Base-by-base conservation (phyloP, 2,888 invertebrate species). In the Chloroclystis v-ata region DNA sequence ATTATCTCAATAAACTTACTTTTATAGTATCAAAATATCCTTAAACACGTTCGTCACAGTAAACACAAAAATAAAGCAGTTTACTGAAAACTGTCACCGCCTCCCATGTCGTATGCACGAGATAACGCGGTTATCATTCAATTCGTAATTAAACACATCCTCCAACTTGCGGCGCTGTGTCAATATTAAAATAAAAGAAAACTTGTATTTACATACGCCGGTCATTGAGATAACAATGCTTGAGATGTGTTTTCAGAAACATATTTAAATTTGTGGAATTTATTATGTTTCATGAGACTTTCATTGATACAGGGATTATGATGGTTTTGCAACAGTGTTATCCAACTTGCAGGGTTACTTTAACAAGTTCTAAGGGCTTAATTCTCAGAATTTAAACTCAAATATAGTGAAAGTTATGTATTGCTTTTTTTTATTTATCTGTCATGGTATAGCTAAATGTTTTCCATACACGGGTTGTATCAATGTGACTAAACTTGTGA, bases 71-170 rank as follows among this genome's bases (percentile, higher is more conserved):
- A 28, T 43, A 10, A 9, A 29, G 40, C 32, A 28, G 26, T 26
- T 26, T 38, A 20, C 35, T 39, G 9, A 14, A 42, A 25, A 28
- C 40, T 41, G 47, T 38, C 29, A 40, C 26, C 35, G 30, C 56
- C 54, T 50, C 54, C 52, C 49, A 51, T 51, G 49, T 47, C 51
- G 49, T 41, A 46, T 38, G 42, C 29, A 46, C n/a, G 42, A 45
- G 71, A 72, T 72, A 72, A 71, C 56, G 26, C 30, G 50, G 43
- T 52, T 71, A 71, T 71, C 68, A 54, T 51, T 49, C 42, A 43
- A 59, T 49, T 60, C 40, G 65, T 66, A 64, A 66, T 61, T 62
- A 60, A 60, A 61, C 61, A 66, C 67, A 62, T 68, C 68, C 68
- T 70, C 67, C 52, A 20, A 5, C 20, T 20, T 4, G 20, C 20